A percentile compares a stretch with the other conserved stretches of the same genome.
Conservation (phyloP, 2,888 invertebrate genomes). For the Abrostola triplasia region DNA sequence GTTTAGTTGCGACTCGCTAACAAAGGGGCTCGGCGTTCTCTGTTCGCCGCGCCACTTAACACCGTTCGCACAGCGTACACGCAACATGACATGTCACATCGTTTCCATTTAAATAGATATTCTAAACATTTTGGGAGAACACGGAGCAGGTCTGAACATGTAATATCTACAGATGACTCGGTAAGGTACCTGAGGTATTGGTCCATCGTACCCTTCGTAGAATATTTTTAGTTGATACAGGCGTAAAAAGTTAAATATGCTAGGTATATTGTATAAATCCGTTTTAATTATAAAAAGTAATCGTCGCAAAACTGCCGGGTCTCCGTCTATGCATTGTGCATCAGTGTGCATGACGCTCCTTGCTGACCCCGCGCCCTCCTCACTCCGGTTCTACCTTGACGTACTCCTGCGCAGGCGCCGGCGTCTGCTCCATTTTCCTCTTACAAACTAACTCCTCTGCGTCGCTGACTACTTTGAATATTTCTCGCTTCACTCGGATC, state of each 20-base stretch:
- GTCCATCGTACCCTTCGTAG: too few species aligned
- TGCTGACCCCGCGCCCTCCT: background rate
- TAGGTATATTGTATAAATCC: too few species aligned
- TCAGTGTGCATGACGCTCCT: too few species aligned
- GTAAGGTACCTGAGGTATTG: too few species aligned
- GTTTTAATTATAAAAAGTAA: too few species aligned
- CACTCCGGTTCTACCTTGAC: conserved; percentile 20
- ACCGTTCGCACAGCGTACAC: background rate
- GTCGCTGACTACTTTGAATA: conserved; percentile 44
- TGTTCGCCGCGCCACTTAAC: conserved; percentile 2
- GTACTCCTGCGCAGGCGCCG: background rate
- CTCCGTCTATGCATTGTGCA: too few species aligned
- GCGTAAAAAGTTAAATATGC: too few species aligned
- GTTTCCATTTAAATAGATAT: background rate
- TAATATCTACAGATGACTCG: too few species aligned
- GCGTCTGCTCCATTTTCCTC: conserved; percentile 26
- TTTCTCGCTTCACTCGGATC: conserved; percentile 41
- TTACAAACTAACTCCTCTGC: conserved; percentile 44
- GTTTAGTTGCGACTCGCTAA: conserved; percentile 10
- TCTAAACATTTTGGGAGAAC: background rate
- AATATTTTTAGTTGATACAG: too few species aligned
- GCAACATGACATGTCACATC: background rate
- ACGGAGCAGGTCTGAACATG: too few species aligned
- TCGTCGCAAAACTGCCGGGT: too few species aligned
- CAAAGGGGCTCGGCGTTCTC: background rate